Evolutionary conservation across 2,888 invertebrate genomes (phyloP).

Genomic region (Diplolepis rosae): DNA sequence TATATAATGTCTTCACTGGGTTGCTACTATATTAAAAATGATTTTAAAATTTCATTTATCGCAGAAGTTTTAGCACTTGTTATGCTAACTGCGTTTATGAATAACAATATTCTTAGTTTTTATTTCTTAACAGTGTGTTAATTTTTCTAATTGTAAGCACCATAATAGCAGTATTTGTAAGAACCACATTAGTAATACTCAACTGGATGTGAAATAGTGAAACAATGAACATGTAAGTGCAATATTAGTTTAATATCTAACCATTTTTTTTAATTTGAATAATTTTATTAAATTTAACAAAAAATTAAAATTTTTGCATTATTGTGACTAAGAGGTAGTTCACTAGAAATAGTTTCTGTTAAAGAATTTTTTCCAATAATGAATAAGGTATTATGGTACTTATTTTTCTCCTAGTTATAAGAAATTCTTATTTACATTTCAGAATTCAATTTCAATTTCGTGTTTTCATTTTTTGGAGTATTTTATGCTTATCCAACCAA

Average conservation of each 20-base stretch:
- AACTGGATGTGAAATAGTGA: not conserved
- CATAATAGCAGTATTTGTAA: not conserved
- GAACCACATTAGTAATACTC: not conserved
- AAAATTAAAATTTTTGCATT: no score
- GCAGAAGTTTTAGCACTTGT: not conserved
- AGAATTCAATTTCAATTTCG: constrained; percentile 38
- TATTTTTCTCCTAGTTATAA: no score
- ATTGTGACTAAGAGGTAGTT: no score
- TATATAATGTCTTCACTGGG: no score
- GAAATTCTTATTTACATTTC: constrained; percentile 37
- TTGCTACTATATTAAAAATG: no score
- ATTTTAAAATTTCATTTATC: not conserved
- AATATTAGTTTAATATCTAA: no score
- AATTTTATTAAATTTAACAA: no score
- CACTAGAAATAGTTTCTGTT: no score
- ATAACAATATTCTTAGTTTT: not conserved
- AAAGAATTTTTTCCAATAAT: no score
- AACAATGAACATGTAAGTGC: not conserved
- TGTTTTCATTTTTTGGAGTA: constrained; percentile 45
- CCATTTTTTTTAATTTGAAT: no score
- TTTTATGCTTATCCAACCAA: constrained; percentile 42
- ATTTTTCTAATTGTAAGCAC: not conserved
- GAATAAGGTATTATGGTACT: no score
- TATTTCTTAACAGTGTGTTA: constrained; percentile 11
- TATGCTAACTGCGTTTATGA: not conserved